Evolutionary conservation across 1,140 invertebrate genomes (phyloP).

Genomic region (Thalassaphorura encarpata): DNA sequence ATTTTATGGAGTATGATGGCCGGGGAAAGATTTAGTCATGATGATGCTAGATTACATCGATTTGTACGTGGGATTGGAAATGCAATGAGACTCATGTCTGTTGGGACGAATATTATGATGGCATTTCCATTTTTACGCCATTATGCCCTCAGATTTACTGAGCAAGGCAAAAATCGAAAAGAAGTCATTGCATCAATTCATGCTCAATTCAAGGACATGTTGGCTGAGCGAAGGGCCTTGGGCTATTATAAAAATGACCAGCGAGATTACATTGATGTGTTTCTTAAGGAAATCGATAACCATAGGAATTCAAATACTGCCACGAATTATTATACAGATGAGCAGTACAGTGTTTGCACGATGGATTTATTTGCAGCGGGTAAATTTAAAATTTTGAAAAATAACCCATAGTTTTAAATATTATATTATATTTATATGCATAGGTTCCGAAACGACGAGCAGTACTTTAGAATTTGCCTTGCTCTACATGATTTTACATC

Average conservation of each 20-base stretch:
- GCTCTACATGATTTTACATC: conserved; percentile 41
- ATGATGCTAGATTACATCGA: conserved; percentile 21
- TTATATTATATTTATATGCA: conserved; percentile 43
- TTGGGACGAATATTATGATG: conserved; percentile 30
- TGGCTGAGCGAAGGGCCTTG: neutral
- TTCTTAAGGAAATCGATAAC: neutral
- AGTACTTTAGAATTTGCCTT: conserved; percentile 39
- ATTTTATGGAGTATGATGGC: conserved; percentile 31
- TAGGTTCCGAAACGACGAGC: conserved; percentile 47
- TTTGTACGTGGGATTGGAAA: conserved; percentile 24
- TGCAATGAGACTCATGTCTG: conserved; percentile 16
- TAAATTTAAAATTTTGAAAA: too few species aligned
- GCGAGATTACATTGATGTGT: neutral
- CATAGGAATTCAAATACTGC: neutral
- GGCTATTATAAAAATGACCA: neutral
- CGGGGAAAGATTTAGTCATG: conserved; percentile 26
- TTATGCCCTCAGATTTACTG: conserved; percentile 23
- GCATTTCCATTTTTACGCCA: conserved; percentile 31
- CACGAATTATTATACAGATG: neutral
- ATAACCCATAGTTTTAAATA: too few species aligned
- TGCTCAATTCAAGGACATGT: neutral
- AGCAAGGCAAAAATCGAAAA: conserved; percentile 7
- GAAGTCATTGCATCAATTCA: neutral
- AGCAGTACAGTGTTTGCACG: neutral
- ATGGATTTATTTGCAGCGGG: neutral